Evolutionary conservation across 2,888 invertebrate species (phyloP).

Genomic region (Poecilobothrus nobilitatus): DNA sequence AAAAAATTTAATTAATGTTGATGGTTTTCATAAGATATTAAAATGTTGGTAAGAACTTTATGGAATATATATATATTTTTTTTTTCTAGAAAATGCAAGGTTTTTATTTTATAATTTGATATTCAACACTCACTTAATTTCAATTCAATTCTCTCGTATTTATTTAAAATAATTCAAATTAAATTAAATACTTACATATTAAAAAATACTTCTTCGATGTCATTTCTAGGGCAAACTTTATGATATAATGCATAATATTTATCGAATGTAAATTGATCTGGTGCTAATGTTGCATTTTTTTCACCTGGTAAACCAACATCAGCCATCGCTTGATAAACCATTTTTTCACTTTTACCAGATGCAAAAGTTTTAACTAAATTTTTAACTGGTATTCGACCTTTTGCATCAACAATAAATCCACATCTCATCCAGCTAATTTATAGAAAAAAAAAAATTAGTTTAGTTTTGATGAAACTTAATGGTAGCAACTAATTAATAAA

Average conservation of each 20-base stretch:
- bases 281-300: constrained; percentile 93
- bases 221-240: constrained; percentile 97
- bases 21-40: too few relatives aligned
- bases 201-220: constrained; percentile 95
- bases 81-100: too few relatives aligned
- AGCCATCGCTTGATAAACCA: constrained; percentile 92
- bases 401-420: constrained; percentile 85
- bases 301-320: constrained; percentile 91
- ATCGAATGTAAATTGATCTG: constrained; percentile 91
- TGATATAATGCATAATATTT: constrained; percentile 98
- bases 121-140: too few relatives aligned
- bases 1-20: too few relatives aligned
- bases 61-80: too few relatives aligned
- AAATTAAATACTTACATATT: constrained; percentile 95
- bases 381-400: constrained; percentile 93
- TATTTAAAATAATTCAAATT: too few relatives aligned
- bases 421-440: constrained; percentile 92
- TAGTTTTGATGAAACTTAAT: too few relatives aligned
- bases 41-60: too few relatives aligned
- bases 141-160: too few relatives aligned
- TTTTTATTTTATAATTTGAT: too few relatives aligned
- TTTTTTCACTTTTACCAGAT: constrained; percentile 97
- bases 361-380: constrained; percentile 96
- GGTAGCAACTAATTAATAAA: too few relatives aligned
- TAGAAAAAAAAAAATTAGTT: constrained; percentile 12